These are phyloP conservation scores for Apotomis betuletana DNA, from an alignment of 2,888 invertebrate genomes.

Conservation along the genomic window DNA sequence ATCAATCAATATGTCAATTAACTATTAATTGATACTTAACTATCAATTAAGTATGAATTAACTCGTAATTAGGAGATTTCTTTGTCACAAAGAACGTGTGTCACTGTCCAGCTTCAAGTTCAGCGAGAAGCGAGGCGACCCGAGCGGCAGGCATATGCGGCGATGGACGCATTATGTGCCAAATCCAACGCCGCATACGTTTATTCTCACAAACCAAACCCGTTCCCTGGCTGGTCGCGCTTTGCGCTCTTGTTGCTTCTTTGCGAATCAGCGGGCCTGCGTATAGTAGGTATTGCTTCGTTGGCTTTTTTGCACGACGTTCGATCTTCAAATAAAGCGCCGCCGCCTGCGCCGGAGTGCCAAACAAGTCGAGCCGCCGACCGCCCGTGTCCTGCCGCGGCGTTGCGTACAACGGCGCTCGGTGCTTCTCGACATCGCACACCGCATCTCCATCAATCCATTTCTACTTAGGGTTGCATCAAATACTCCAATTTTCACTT, in stretches of 20 bases:
- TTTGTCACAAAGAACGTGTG: no score
- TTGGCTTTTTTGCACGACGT: slow-evolving; percentile 65
- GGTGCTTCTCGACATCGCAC: no score
- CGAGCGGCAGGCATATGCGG: slow-evolving; percentile 44
- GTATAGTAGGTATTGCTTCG: slow-evolving; percentile 58
- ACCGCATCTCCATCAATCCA: no score
- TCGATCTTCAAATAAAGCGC: slow-evolving; percentile 66
- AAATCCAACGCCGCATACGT: slow-evolving; percentile 52
- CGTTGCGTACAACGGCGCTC: background rate
- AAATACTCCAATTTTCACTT: no score
- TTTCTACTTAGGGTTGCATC: no score
- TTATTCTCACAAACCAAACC: slow-evolving; percentile 73
- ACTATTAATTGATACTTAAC: no score
- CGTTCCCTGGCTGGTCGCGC: slow-evolving; percentile 60
- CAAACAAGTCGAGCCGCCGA: background rate
- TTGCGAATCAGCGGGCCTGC: slow-evolving; percentile 72
- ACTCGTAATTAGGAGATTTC: no score
- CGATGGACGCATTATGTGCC: slow-evolving; percentile 61
- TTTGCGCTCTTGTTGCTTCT: slow-evolving; percentile 66
- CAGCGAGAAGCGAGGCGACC: slow-evolving; percentile 47
- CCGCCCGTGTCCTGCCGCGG: background rate
- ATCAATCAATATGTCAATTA: no score
- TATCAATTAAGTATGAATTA: no score
- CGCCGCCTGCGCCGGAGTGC: slow-evolving; percentile 50
- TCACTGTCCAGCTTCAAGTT: background rate